Conservation (phyloP, 2,888 invertebrate genomes). For the Acholoe squamosa region DNA sequence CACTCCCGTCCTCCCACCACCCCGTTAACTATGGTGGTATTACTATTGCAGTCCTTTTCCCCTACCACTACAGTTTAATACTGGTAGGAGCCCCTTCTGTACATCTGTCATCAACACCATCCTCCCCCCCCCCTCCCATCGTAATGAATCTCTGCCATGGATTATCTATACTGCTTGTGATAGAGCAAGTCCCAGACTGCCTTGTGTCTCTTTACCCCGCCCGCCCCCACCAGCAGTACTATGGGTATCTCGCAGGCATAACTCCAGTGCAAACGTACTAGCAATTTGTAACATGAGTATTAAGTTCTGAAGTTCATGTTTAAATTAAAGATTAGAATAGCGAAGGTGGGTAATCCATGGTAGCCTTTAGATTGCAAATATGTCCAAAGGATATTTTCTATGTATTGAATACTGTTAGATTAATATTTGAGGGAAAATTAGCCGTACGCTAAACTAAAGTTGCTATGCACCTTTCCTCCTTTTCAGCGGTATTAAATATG, state of each 20-base stretch:
- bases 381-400: too few species aligned
- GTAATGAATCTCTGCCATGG: constrained; percentile 9
- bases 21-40: neutral
- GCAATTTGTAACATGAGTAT: too few species aligned
- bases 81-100: neutral
- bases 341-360: too few species aligned
- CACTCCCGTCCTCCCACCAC: neutral
- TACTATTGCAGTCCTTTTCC: neutral
- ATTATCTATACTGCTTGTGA: neutral
- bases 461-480: neutral
- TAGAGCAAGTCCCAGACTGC: neutral
- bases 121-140: neutral
- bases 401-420: too few species aligned
- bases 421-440: neutral
- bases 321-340: too few species aligned
- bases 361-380: too few species aligned
- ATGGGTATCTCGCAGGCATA: neutral
- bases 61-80: neutral
- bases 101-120: neutral
- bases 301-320: too few species aligned
- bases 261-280: too few species aligned
- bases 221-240: neutral
- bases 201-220: neutral
- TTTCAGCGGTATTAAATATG: constrained; percentile 36
- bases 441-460: neutral